Base-by-base conservation (phyloP, 2,113 vertebrate genomes). In the Gasterosteus nipponicus region DNA sequence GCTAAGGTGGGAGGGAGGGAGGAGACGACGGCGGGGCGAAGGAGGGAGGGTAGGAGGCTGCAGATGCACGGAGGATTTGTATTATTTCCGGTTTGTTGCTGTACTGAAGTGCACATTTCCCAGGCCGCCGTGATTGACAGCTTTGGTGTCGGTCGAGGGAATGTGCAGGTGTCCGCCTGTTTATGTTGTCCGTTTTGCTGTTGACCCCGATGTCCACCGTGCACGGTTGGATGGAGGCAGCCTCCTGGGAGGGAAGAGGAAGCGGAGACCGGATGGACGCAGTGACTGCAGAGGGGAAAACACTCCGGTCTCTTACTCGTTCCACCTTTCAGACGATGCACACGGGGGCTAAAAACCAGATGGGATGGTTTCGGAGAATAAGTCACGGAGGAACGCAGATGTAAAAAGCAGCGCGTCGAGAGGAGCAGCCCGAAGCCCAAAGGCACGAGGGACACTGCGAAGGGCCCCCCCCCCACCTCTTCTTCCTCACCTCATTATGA, bases 71-170 rank as follows among this genome's bases (percentile, higher is more conserved):
- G 73, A 73, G 56, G 73, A 76, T 75, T 86, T 84, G 70, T 89
- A 75, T 85, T 86, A 87, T 91, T 84, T 88, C 70, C 80, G 66
- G 79, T 60, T 65, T 88, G 79, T 89, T 87, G 85, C 76, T 49
- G 73, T 63, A 79, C 75, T 86, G 64, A 79, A 77, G 69, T 66
- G 76, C 76, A 74, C 61, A 78, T 83, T 90, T 80, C 74, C 78
- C 79, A 81, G 85, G 77, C 84, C 73, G 73, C 81, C 41, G 14
- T 91, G 87, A 93, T 81, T 90, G 91, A 92, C 93, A 91, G 89
- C 78, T 78, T 42, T 56, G 79, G 80, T 78, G 81, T 88, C 79
- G 56, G 69, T 26, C 56, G 9, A 69, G 78, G 83, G 80, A 81
- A 54, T 33, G 66, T 56, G 60, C 56, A 44, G 53, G 82, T 65